Conservation (phyloP, 2,113 vertebrate species). For the Leptodactylus fuscus region DNA sequence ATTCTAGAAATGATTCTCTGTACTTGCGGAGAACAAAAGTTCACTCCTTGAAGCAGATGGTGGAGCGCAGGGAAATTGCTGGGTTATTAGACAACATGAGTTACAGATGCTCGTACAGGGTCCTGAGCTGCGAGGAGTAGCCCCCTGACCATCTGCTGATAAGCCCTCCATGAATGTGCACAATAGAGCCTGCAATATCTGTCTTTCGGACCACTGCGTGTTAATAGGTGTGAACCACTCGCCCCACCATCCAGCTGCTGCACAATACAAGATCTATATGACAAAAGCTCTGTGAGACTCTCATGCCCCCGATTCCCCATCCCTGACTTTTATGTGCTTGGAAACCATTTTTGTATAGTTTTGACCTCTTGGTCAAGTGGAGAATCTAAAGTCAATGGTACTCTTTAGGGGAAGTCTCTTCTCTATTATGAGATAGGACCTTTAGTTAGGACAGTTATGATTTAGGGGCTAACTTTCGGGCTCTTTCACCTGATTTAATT, state of each 20-base stretch:
- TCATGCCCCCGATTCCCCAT: not conserved
- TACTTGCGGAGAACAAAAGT: constrained; percentile 67
- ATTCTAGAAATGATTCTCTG: constrained; percentile 72
- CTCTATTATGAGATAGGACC: too few relatives aligned
- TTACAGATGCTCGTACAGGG: constrained; percentile 69
- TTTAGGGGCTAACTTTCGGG: too few relatives aligned
- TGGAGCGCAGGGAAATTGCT: constrained; percentile 54
- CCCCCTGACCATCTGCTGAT: constrained; percentile 73
- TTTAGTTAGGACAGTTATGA: too few relatives aligned
- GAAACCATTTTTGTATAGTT: constrained; percentile 36
- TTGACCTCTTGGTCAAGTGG: constrained; percentile 48
- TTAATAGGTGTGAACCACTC: constrained; percentile 3
- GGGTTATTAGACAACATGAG: constrained; percentile 43
- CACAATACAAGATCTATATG: not conserved
- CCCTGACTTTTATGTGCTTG: constrained; percentile 65
- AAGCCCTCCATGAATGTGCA: constrained; percentile 44
- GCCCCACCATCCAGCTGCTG: constrained; percentile 67
- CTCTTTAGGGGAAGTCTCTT: not conserved
- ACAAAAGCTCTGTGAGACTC: constrained; percentile 52
- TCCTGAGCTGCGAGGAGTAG: constrained; percentile 55
- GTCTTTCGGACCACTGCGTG: accelerated
- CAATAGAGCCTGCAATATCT: constrained; percentile 58
- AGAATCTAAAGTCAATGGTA: not conserved
- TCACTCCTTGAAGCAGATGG: constrained; percentile 76
- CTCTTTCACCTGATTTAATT: too few relatives aligned